phyloP scores from a whole-genome alignment of 2,888 invertebrate genomes.

The Boloria selene region DNA sequence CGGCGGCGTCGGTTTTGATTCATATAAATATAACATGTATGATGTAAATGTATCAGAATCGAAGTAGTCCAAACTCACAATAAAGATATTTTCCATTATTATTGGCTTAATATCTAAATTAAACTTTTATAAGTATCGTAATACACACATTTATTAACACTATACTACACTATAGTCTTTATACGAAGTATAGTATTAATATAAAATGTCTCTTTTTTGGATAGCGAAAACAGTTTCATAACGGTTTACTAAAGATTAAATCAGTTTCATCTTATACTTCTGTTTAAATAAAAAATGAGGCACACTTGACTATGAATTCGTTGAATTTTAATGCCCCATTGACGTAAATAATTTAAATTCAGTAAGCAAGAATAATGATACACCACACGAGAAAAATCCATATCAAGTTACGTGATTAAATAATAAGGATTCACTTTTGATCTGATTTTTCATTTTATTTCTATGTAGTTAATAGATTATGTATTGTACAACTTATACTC shows the following conservation, averaged over 20 bases:
- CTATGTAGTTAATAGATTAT: constrained; percentile 31
- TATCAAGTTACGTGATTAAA: too few relatives aligned
- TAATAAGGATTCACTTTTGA: constrained; percentile 57
- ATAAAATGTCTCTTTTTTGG: not conserved
- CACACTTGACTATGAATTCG: constrained; percentile 35
- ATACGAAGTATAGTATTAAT: not conserved
- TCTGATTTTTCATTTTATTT: constrained; percentile 45
- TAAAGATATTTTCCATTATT: too few relatives aligned
- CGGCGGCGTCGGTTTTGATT: constrained; percentile 5
- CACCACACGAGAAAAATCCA: constrained; percentile 43
- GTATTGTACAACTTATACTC: not conserved
- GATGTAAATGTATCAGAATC: too few relatives aligned
- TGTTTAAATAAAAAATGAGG: constrained; percentile 25
- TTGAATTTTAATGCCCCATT: constrained; percentile 55
- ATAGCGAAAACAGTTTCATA: constrained; percentile 12
- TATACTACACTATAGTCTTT: too few relatives aligned
- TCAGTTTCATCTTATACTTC: constrained; percentile 13
- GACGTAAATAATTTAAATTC: constrained; percentile 66
- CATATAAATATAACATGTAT: not conserved
- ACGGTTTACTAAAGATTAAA: constrained; percentile 17
- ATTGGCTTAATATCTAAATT: too few relatives aligned
- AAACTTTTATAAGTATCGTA: too few relatives aligned
- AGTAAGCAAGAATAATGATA: constrained; percentile 56
- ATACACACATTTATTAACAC: too few relatives aligned
- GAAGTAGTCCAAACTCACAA: too few relatives aligned